Conservation (phyloP, 2,113 vertebrate genomes). For the Ibidorhyncha struthersii region DNA sequence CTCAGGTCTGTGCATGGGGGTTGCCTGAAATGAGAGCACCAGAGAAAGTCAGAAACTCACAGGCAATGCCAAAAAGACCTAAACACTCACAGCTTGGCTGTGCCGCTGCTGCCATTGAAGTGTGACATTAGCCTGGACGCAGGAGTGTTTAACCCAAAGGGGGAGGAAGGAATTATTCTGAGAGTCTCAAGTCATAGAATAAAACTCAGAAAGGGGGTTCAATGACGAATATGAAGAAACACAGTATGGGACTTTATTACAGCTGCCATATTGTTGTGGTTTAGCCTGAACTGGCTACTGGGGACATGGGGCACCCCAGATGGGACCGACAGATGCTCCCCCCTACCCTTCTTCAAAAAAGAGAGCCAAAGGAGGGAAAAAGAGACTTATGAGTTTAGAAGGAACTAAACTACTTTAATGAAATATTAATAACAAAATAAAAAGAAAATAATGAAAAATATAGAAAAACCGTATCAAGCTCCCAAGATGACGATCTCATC, state of each 20-base stretch:
- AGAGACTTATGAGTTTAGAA: no score
- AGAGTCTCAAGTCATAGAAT: not conserved
- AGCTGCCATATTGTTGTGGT: not conserved
- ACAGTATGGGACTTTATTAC: not conserved
- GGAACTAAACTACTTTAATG: no score
- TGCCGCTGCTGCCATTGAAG: not conserved
- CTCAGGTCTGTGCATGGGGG: accelerated
- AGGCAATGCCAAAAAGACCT: not conserved
- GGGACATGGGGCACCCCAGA: no score
- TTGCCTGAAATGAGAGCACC: not conserved
- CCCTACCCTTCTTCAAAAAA: no score
- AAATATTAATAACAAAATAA: no score
- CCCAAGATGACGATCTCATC: no score
- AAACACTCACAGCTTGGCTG: not conserved
- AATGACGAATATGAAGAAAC: not conserved
- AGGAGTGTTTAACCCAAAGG: not conserved
- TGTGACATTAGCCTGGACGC: not conserved
- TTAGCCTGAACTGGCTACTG: no score
- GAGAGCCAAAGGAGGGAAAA: no score
- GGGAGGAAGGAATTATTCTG: not conserved
- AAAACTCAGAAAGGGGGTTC: not conserved
- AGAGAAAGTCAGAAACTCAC: not conserved
- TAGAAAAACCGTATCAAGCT: no score
- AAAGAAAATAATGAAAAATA: no score
- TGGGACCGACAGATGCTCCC: no score